A percentile compares a stretch with the other conserved stretches of the same genome.
These are phyloP conservation scores for Machimus atricapillus DNA, from an alignment of 2,888 invertebrate species.

Conservation along the genomic window DNA sequence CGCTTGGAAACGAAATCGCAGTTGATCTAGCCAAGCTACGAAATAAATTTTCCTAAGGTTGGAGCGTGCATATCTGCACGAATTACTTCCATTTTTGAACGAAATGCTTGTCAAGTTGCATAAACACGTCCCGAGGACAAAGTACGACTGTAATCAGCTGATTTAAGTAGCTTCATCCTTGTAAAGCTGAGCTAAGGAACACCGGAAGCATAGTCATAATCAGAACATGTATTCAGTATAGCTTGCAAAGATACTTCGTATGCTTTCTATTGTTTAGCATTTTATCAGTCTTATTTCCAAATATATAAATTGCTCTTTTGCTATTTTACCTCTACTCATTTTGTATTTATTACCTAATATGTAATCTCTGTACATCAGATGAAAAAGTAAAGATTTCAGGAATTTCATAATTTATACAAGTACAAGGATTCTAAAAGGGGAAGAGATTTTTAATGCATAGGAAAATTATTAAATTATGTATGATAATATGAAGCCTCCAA, in stretches of 20 bases:
- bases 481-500: no score
- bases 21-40: conserved; percentile 12
- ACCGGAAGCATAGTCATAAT: not conserved
- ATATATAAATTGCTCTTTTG: no score
- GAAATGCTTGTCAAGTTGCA: not conserved
- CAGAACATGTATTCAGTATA: not conserved
- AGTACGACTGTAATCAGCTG: not conserved
- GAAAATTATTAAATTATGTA: no score
- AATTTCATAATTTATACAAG: no score
- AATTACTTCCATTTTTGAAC: not conserved
- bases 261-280: not conserved
- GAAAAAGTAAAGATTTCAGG: no score
- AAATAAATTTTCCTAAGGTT: not conserved
- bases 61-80: not conserved
- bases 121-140: not conserved
- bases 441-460: no score
- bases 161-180: not conserved
- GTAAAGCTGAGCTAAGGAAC: not conserved
- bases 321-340: no score
- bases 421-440: no score
- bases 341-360: no score
- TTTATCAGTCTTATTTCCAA: no score
- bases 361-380: no score
- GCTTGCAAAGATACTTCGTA: not conserved
- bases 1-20: not conserved